Percentiles rank a stretch among this genome's conserved stretches.
Evolutionary conservation across 2,888 invertebrate genomes (phyloP).

Genomic region (Agonopterix arenella): DNA sequence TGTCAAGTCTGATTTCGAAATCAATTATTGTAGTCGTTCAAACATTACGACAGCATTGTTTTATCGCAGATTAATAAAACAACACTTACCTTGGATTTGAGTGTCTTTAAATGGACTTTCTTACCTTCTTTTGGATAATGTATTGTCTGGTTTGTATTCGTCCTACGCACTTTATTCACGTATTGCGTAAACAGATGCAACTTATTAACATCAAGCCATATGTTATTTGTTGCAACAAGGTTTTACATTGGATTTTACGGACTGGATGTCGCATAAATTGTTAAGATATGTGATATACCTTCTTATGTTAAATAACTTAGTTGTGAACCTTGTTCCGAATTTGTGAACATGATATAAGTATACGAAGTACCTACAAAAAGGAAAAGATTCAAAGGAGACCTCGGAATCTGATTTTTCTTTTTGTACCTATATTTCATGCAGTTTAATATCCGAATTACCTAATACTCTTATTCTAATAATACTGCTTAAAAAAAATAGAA

Average conservation of each 20-base stretch:
- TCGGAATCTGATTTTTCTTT: no score
- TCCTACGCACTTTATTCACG: conserved; percentile 5
- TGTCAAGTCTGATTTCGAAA: conserved; percentile 12
- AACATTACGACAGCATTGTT: conserved; percentile 8
- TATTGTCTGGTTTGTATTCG: conserved; percentile 1
- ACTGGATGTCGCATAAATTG: conserved; percentile 7
- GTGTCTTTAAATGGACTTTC: neutral
- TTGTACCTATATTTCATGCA: no score
- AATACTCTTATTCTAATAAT: no score
- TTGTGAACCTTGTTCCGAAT: conserved; percentile 16
- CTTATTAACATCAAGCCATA: conserved; percentile 1
- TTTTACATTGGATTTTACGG: conserved; percentile 5
- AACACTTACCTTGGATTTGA: conserved; percentile 1
- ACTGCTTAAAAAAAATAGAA: no score
- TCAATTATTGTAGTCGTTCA: conserved; percentile 13
- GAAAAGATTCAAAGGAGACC: no score
- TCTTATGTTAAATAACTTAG: conserved; percentile 5
- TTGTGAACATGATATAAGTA: neutral
- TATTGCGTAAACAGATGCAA: conserved; percentile 7
- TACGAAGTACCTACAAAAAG: no score
- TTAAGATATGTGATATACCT: neutral
- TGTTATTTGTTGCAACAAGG: conserved; percentile 7
- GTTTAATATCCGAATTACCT: no score
- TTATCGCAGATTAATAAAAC: conserved; percentile 7
- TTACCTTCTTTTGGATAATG: neutral